These are phyloP conservation scores for Bettongia penicillata DNA, from an alignment of 2,113 vertebrate species.

Conservation along the genomic window DNA sequence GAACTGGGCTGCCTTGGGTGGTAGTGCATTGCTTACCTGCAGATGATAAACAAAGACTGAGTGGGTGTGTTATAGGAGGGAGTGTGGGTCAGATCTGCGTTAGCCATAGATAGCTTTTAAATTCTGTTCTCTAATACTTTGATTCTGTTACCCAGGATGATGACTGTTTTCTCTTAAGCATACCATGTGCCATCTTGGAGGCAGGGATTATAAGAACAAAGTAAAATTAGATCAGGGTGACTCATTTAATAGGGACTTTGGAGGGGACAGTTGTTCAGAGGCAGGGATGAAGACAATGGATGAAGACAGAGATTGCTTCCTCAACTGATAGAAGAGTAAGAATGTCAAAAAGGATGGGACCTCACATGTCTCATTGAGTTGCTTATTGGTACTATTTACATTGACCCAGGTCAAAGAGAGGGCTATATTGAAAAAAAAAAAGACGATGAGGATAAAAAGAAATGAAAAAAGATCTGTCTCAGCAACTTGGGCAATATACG, in stretches of 20 bases:
- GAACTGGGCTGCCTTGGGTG: not conserved
- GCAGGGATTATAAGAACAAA: not conserved
- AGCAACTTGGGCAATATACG: not conserved
- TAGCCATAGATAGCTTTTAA: not conserved
- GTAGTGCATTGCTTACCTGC: not conserved
- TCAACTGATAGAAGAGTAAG: not conserved
- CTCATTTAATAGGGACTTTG: not conserved
- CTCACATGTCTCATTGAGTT: not conserved
- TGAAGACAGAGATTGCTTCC: not conserved
- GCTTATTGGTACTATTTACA: not conserved
- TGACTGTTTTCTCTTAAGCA: not conserved
- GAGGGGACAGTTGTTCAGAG: not conserved
- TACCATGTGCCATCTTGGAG: not conserved
- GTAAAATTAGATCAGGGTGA: not conserved
- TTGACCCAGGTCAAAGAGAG: not conserved
- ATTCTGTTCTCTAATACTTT: not conserved
- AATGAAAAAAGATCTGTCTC: not conserved
- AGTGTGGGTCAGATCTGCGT: not conserved
- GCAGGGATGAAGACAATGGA: not conserved
- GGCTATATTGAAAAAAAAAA: not conserved
- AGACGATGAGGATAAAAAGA: not conserved
- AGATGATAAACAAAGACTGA: not conserved
- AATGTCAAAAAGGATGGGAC: not conserved
- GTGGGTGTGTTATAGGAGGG: not conserved
- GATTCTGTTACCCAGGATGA: not conserved